phyloP scores from a whole-genome alignment of 1,140 invertebrate species.

The Drosophila murphyi region DNA sequence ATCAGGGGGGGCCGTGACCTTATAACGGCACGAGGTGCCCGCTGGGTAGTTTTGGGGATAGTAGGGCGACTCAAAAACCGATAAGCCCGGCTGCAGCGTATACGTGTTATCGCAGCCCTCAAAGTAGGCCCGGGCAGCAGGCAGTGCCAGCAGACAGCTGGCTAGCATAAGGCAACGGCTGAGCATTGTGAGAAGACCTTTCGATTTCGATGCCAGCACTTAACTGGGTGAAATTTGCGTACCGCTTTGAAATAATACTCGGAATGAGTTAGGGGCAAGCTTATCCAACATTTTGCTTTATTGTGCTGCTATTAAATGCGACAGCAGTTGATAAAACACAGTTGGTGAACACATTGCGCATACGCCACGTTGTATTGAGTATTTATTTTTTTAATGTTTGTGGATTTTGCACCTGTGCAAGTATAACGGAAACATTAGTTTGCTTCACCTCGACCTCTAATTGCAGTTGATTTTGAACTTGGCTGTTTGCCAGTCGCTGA shows the following conservation, averaged over 20 bases:
- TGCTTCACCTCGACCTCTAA: slow-evolving; percentile 38
- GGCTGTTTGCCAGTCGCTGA: slow-evolving; percentile 28
- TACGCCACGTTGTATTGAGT: slow-evolving; percentile 44
- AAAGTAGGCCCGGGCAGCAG: slow-evolving; percentile 55
- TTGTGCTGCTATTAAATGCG: slow-evolving; percentile 29
- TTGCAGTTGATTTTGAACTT: slow-evolving; percentile 65
- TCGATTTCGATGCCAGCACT: slow-evolving; percentile 44
- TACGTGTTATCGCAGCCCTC: slow-evolving; percentile 67
- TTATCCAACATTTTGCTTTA: slow-evolving; percentile 33
- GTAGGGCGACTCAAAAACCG: slow-evolving; percentile 72
- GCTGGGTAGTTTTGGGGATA: slow-evolving; percentile 72
- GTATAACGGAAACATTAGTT: slow-evolving; percentile 29
- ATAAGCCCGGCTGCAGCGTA: slow-evolving; percentile 39
- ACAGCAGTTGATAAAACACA: slow-evolving; percentile 60
- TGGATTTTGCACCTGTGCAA: slow-evolving; percentile 55
- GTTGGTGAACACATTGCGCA: slow-evolving; percentile 44
- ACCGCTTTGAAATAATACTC: slow-evolving; percentile 57
- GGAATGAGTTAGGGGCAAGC: slow-evolving; percentile 14
- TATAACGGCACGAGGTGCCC: slow-evolving; percentile 77
- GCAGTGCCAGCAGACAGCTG: slow-evolving; percentile 28
- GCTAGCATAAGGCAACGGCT: slow-evolving; percentile 36
- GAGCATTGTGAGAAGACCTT: slow-evolving; percentile 51
- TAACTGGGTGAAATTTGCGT: slow-evolving; percentile 48
- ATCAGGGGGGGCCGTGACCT: slow-evolving; percentile 66
- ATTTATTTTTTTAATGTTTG: slow-evolving; percentile 27